Conservation (phyloP, 2,888 invertebrate species). For the Gymnosoma rotundatum region DNA sequence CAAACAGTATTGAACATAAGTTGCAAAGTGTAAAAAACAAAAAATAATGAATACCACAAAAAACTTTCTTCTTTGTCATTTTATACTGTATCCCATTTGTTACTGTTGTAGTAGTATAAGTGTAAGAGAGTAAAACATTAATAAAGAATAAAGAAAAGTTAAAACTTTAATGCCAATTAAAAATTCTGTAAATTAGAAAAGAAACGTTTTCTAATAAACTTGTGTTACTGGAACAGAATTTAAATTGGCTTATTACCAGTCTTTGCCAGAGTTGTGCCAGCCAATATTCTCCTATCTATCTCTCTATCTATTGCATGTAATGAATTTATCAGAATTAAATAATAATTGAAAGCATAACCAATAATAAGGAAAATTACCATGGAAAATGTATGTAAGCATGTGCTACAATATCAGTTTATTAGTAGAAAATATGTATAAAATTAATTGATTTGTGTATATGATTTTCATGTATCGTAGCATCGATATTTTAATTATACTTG, state of each 20-base stretch:
- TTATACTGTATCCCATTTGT: slow-evolving; percentile 26
- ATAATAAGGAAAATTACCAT: slow-evolving; percentile 26
- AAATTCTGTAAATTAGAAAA: slow-evolving; percentile 63
- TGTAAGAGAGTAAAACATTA: background rate
- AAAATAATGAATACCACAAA: slow-evolving; percentile 29
- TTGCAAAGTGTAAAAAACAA: background rate
- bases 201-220: slow-evolving; percentile 68
- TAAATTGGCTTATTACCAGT: slow-evolving; percentile 67
- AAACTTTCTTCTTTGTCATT: slow-evolving; percentile 31
- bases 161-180: slow-evolving; percentile 69
- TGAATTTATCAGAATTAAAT: background rate
- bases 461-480: slow-evolving; percentile 6
- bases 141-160: slow-evolving; percentile 23
- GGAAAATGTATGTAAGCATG: background rate
- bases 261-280: slow-evolving; percentile 6
- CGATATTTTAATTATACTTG: slow-evolving; percentile 10
- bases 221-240: slow-evolving; percentile 60
- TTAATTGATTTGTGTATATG: slow-evolving; percentile 49
- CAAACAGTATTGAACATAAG: slow-evolving; percentile 43
- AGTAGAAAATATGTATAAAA: slow-evolving; percentile 3
- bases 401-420: background rate
- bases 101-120: background rate
- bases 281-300: slow-evolving; percentile 1
- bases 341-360: slow-evolving; percentile 19
- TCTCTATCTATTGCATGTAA: background rate